These are phyloP conservation scores for Fistularia commersonii DNA, from an alignment of 2,797 vertebrate species.

Conservation along the genomic window DNA sequence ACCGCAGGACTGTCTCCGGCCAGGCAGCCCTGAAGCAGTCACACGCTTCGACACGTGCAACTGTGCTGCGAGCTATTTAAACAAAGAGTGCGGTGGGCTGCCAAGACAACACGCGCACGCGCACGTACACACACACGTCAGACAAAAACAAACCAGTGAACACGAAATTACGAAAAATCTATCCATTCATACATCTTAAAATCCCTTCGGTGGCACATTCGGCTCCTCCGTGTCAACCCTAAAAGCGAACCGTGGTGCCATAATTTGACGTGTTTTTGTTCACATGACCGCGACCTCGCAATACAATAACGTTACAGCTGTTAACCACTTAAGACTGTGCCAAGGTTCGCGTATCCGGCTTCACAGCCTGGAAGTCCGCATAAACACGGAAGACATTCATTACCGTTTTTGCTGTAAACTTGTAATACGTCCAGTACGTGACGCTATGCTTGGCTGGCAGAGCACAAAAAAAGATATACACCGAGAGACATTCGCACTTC, in stretches of 20 bases:
- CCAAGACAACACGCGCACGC: slow-evolving; percentile 20
- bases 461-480: slow-evolving; percentile 2
- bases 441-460: not conserved
- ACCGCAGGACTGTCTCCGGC: slow-evolving; percentile 22
- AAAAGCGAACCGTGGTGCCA: no score
- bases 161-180: not conserved
- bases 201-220: not conserved
- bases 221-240: no score
- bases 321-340: slow-evolving; percentile 2
- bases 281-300: slow-evolving; percentile 18
- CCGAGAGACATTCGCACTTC: not conserved
- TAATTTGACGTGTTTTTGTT: slow-evolving; percentile 7
- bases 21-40: slow-evolving; percentile 32
- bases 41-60: no score
- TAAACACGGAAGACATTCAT: no score
- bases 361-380: no score
- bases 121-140: not conserved
- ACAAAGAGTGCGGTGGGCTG: slow-evolving; percentile 69
- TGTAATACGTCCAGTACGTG: not conserved
- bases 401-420: not conserved
- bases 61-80: slow-evolving; percentile 70
- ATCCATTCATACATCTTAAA: not conserved
- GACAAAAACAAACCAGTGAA: slow-evolving; percentile 28
- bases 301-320: slow-evolving; percentile 33
- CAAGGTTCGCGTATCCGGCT: not conserved